A percentile compares a stretch with the other conserved stretches of the same genome.
Evolutionary conservation across 2,113 vertebrate genomes (phyloP).

Genomic region (Pycnonotus jocosus): DNA sequence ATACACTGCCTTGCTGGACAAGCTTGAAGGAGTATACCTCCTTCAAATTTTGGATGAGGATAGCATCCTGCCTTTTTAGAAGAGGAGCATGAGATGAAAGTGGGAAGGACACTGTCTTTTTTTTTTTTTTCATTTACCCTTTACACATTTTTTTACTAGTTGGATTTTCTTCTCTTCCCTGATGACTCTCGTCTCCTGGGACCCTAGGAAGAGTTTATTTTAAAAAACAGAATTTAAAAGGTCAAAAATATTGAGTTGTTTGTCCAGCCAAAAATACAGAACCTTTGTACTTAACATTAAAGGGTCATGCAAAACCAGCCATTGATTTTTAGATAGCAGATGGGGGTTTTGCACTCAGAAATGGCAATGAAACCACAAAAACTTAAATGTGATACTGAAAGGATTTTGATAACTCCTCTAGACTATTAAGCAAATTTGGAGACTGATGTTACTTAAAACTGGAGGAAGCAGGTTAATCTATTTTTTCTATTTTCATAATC

Average conservation of each 20-base stretch:
- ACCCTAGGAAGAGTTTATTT: not conserved
- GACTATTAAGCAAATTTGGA: not conserved
- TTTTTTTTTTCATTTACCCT: not conserved
- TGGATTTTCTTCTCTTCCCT: not conserved
- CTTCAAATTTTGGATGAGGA: not conserved
- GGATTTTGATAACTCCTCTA: not conserved
- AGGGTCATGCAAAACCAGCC: not conserved
- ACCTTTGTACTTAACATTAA: not conserved
- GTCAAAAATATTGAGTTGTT: not conserved
- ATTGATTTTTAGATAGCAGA: not conserved
- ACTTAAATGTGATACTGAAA: not conserved
- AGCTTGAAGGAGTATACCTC: not conserved
- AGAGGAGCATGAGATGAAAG: not conserved
- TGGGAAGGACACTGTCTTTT: not conserved
- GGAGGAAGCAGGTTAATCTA: not conserved
- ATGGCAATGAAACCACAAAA: not conserved
- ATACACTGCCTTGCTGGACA: not conserved
- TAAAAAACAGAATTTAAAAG: not conserved
- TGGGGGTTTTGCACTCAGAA: not conserved
- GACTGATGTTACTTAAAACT: not conserved
- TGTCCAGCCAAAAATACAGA: not conserved
- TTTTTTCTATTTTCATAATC: not conserved
- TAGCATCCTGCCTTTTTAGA: not conserved
- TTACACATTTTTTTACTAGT: not conserved
- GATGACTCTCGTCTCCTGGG: not conserved